A percentile compares a stretch with the other conserved stretches of the same genome.
Conservation (phyloP, 2,888 invertebrate species). For the Dicyrtoma fusca region DNA sequence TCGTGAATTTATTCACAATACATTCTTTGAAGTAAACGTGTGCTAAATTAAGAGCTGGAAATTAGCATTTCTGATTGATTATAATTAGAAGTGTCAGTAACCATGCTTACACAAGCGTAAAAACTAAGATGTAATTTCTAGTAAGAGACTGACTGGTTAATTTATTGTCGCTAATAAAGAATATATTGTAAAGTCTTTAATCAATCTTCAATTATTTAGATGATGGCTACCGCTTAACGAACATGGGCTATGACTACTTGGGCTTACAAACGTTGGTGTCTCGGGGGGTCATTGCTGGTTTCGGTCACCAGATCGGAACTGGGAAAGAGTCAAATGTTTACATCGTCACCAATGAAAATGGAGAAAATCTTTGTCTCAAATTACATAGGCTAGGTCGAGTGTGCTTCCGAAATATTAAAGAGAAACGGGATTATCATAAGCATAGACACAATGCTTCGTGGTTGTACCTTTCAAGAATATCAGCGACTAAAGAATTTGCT, state of each 20-base stretch:
- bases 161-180: too few species aligned
- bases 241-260: conserved; percentile 94
- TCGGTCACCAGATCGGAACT: conserved; percentile 98
- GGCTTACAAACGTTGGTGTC: conserved; percentile 85
- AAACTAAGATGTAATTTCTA: background rate
- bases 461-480: conserved; percentile 94
- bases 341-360: conserved; percentile 79
- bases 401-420: conserved; percentile 93
- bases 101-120: conserved; percentile 26
- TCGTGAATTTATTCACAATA: conserved; percentile 16
- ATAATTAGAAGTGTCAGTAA: conserved; percentile 33
- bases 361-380: conserved; percentile 82
- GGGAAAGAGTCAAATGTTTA: conserved; percentile 99
- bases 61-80: conserved; percentile 34
- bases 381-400: conserved; percentile 90
- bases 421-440: conserved; percentile 95
- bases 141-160: too few species aligned
- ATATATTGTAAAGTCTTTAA: too few species aligned
- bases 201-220: too few species aligned
- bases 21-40: conserved; percentile 38
- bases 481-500: conserved; percentile 96
- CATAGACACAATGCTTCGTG: conserved; percentile 87
- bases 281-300: conserved; percentile 76
- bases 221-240: conserved; percentile 95
- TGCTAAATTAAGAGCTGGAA: conserved; percentile 36